Conservation (phyloP, 1,140 invertebrate species). For the Cotesia vestalis region DNA sequence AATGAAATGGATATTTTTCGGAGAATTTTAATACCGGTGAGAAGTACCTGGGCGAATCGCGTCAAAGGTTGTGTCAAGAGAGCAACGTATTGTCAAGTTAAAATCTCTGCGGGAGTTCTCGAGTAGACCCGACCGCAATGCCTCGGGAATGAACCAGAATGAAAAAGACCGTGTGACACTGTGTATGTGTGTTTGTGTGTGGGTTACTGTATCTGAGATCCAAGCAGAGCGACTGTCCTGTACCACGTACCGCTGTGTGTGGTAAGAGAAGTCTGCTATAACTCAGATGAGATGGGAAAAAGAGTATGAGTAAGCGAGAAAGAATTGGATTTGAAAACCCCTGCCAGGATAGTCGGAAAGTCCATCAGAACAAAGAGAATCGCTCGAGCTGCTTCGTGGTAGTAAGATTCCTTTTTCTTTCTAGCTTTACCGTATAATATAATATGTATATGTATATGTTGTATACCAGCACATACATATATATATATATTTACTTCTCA, state of each 20-base stretch:
- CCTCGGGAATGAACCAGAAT: background rate
- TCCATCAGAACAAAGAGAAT: conserved; percentile 7
- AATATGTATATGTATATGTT: background rate
- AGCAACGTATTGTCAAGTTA: background rate
- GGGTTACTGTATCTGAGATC: too few relatives aligned
- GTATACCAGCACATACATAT: background rate
- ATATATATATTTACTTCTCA: background rate
- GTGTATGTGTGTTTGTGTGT: too few relatives aligned
- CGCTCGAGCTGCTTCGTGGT: background rate
- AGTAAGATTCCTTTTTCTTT: background rate
- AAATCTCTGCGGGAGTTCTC: conserved; percentile 23
- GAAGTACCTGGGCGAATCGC: conserved; percentile 20
- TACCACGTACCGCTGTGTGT: too few relatives aligned
- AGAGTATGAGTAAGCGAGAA: too few relatives aligned
- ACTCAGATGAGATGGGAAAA: too few relatives aligned
- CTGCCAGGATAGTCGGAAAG: too few relatives aligned
- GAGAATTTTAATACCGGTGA: background rate
- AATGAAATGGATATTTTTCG: conserved; percentile 11
- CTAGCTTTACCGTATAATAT: too few relatives aligned
- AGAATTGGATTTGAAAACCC: too few relatives aligned
- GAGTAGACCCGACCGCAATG: background rate
- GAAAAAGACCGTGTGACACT: background rate
- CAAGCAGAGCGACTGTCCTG: too few relatives aligned
- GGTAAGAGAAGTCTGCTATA: too few relatives aligned
- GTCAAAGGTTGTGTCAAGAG: conserved; percentile 24